phyloP scores from a whole-genome alignment of 2,888 invertebrate genomes.

The Clusia tigrina region DNA sequence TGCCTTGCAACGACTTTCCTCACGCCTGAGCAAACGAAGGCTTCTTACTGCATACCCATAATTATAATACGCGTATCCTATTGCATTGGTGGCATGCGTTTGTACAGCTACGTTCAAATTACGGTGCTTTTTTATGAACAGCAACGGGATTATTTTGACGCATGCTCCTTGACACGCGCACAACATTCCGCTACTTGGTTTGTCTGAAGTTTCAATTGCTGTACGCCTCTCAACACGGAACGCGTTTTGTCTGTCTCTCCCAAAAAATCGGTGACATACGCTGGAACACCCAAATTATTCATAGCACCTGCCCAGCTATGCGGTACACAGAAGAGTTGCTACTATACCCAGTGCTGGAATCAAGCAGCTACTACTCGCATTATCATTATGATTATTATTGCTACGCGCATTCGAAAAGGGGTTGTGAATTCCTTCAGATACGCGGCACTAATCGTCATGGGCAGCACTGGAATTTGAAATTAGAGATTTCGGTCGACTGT shows the following conservation, averaged over 20 bases:
- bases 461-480: constrained; percentile 17
- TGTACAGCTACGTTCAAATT: too few relatives aligned
- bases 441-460: neutral
- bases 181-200: neutral
- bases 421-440: neutral
- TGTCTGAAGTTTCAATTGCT: neutral
- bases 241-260: too few relatives aligned
- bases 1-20: too few relatives aligned
- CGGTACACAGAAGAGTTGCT: neutral
- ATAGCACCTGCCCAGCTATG: neutral
- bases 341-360: neutral
- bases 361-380: neutral
- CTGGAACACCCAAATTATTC: constrained; percentile 1
- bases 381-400: neutral
- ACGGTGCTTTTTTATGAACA: too few relatives aligned
- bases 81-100: too few relatives aligned
- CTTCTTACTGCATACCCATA: too few relatives aligned
- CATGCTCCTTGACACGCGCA: constrained; percentile 37
- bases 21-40: too few relatives aligned
- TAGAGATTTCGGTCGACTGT: constrained; percentile 8
- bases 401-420: neutral
- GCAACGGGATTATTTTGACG: too few relatives aligned
- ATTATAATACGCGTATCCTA: too few relatives aligned
- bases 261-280: neutral
- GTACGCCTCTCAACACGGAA: neutral